Evolutionary conservation across 1,140 invertebrate species (phyloP).

Genomic region (Drosophila tristis): DNA sequence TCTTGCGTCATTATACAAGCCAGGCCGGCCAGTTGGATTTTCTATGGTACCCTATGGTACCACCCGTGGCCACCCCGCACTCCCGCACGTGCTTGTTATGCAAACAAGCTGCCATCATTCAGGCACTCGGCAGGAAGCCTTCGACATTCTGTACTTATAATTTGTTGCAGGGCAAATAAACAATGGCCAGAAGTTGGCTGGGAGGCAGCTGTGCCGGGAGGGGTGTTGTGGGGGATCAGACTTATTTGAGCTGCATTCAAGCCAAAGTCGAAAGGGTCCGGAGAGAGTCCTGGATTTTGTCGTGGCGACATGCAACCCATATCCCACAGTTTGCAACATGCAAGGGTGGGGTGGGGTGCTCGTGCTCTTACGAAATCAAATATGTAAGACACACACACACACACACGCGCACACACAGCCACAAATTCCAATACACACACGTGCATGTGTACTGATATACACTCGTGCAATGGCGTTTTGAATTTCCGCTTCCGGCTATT

Average conservation of each 20-base stretch:
- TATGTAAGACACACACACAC: constrained; percentile 52
- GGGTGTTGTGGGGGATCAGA: not conserved
- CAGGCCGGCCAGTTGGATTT: constrained; percentile 15
- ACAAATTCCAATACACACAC: constrained; percentile 7
- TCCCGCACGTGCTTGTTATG: constrained; percentile 64
- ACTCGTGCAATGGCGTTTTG: constrained; percentile 69
- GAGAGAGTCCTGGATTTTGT: constrained; percentile 49
- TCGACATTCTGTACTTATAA: constrained; percentile 74
- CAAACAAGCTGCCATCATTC: constrained; percentile 66
- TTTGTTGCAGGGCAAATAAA: constrained; percentile 74
- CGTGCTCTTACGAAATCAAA: constrained; percentile 50
- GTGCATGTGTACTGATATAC: constrained; percentile 28
- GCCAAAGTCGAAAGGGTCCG: constrained; percentile 22
- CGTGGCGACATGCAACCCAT: constrained; percentile 66
- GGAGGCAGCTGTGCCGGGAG: not conserved
- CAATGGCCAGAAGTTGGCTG: constrained; percentile 32
- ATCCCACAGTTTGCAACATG: constrained; percentile 77
- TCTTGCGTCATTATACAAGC: constrained; percentile 30
- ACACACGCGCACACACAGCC: not conserved
- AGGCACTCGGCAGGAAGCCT: constrained; percentile 55
- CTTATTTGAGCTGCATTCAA: constrained; percentile 35
- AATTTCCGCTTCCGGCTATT: constrained; percentile 80
- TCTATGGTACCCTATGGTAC: not conserved
- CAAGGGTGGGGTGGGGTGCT: constrained; percentile 40
- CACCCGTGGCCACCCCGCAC: constrained; percentile 7